Conservation (phyloP, 2,888 invertebrate genomes). For the Cistogaster globosa region DNA sequence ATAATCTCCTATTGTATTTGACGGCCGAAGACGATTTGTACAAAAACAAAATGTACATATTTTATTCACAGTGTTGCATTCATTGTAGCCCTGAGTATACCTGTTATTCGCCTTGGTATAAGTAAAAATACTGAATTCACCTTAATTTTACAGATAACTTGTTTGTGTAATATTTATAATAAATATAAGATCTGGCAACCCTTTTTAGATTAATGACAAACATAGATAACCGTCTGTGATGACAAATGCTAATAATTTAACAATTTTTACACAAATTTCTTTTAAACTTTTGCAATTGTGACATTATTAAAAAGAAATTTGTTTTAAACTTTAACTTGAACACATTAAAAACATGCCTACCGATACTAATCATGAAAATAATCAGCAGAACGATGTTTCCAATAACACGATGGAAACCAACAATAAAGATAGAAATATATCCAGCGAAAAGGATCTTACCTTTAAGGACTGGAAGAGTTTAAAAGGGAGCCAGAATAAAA, state of each 20-base stretch:
- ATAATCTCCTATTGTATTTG: too few relatives aligned
- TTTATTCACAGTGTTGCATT: too few relatives aligned
- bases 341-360: constrained; percentile 4
- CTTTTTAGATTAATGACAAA: too few relatives aligned
- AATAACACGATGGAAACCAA: not conserved
- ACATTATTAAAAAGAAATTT: not conserved
- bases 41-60: too few relatives aligned
- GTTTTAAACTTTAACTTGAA: not conserved
- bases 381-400: not conserved
- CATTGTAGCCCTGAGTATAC: too few relatives aligned
- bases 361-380: not conserved
- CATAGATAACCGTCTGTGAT: too few relatives aligned
- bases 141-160: too few relatives aligned
- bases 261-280: not conserved
- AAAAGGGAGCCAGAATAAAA: constrained; percentile 68
- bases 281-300: too few relatives aligned
- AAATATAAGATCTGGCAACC: not conserved
- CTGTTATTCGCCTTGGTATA: too few relatives aligned
- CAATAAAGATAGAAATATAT: not conserved
- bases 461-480: constrained; percentile 77
- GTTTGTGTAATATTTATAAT: too few relatives aligned
- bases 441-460: constrained; percentile 69
- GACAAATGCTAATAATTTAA: not conserved
- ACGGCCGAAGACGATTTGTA: too few relatives aligned
- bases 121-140: too few relatives aligned